phyloP scores from a whole-genome alignment of 2,113 vertebrate genomes.

The Callaeas wilsoni region DNA sequence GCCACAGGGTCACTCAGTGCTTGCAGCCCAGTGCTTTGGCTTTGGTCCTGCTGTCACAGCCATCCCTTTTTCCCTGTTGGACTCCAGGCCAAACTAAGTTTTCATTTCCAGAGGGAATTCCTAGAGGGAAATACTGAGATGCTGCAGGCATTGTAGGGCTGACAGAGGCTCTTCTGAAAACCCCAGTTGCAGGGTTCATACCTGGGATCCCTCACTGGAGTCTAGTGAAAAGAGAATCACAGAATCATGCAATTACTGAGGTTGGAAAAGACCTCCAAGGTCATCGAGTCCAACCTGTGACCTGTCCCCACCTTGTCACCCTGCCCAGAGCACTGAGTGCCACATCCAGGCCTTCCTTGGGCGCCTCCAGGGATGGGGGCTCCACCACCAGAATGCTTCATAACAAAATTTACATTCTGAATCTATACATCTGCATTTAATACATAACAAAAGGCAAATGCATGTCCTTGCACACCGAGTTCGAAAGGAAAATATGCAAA shows the following conservation, averaged over 20 bases:
- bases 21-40: background rate
- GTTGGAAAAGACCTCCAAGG: background rate
- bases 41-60: background rate
- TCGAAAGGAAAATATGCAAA: background rate
- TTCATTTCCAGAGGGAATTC: background rate
- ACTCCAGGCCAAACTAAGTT: background rate
- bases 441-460: background rate
- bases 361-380: background rate
- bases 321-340: background rate
- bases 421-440: background rate
- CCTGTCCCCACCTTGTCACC: background rate
- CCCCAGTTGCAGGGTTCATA: background rate
- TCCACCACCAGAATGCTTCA: background rate
- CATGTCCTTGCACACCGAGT: rapidly evolving
- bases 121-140: background rate
- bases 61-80: background rate
- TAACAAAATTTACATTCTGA: background rate
- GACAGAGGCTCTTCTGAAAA: background rate
- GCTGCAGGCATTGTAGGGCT: background rate
- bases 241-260: background rate
- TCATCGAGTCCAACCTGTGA: rapidly evolving
- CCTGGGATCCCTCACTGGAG: background rate
- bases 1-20: background rate
- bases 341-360: background rate
- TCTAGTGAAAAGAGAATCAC: background rate